Evolutionary conservation across 1,140 invertebrate species (phyloP).

Genomic region (Nasonia giraulti): DNA sequence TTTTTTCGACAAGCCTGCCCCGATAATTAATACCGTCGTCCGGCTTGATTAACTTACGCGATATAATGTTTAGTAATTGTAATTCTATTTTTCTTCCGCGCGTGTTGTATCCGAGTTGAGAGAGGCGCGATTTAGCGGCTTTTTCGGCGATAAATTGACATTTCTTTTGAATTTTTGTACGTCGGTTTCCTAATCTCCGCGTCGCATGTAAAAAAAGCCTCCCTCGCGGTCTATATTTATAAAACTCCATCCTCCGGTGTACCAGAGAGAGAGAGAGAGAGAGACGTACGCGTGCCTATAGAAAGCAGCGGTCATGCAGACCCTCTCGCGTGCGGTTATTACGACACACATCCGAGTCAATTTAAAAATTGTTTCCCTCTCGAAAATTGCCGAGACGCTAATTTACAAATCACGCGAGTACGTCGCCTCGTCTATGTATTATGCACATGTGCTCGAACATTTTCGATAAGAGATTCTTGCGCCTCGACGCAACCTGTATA

Average conservation of each 20-base stretch:
- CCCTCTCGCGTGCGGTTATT: neutral
- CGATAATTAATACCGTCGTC: too few relatives aligned
- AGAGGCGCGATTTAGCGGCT: too few relatives aligned
- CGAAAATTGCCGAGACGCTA: conserved; percentile 6
- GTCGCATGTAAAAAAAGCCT: neutral
- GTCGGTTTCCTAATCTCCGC: too few relatives aligned
- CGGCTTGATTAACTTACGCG: too few relatives aligned
- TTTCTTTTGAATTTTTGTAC: too few relatives aligned
- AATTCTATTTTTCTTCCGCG: too few relatives aligned
- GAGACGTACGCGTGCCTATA: neutral
- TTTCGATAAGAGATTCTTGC: too few relatives aligned
- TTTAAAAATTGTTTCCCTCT: conserved; percentile 32
- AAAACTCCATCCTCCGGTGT: too few relatives aligned
- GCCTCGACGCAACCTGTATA: neutral
- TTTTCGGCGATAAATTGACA: too few relatives aligned
- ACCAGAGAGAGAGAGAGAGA: neutral
- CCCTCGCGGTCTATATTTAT: neutral
- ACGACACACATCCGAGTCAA: conserved; percentile 16
- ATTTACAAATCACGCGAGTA: neutral
- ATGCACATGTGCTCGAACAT: too few relatives aligned
- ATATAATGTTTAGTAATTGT: too few relatives aligned
- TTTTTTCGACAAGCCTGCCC: neutral
- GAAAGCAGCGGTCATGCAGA: neutral
- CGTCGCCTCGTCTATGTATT: neutral
- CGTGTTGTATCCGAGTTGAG: too few relatives aligned